Base-by-base conservation (phyloP, 2,113 vertebrate genomes). In the Syngnathus floridae region DNA sequence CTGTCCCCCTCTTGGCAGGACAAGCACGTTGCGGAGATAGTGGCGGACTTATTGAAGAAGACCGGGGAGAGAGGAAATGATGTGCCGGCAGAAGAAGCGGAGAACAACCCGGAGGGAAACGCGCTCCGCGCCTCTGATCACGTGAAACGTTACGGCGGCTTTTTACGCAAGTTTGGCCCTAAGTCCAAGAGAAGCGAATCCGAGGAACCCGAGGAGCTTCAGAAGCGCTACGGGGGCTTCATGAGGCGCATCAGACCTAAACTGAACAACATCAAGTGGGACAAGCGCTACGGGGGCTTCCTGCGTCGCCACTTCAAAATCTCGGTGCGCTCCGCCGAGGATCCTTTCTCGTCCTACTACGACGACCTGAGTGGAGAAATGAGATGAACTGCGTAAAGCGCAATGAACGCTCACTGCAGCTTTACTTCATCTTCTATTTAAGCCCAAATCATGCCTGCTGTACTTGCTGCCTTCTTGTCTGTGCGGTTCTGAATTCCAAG, bases 141-240 rank as follows among this genome's bases (percentile, higher is more conserved):
- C 0, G 83, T 71, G 0, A 95, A 94, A 73, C 92, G 92, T 1
- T 93, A 95, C 2, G 94, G 94, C 13, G 94, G 94, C 48, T 95
- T 95, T 82, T 82, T 94, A 58, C 88, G 93, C 66, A 95, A 93
- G 74, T 93, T 94, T 72, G 87, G 88, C 1, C 92, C 92, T 21
- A 96, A 95, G 75, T 80, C 92, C 40, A 94, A 92, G 81, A 84
- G 93, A 84, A 92, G 91, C 74, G 89, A 88, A 11, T 79, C 77
- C 0, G 76, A 72, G 17, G 91, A 92, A 13, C 75, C 74, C 4
- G 82, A 83, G 65, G 93, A 92, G 84, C 87, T 98, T 43, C 96
- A 97, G 81, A 99, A 99, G 78, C 92, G 97, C 66, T 99, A 99
- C 1, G 97, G 97, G 0, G 97, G 97, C 60, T 99, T 99, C 87